Evolutionary conservation across 2,888 invertebrate genomes (phyloP).

Genomic region (Siphlonurus alternatus): DNA sequence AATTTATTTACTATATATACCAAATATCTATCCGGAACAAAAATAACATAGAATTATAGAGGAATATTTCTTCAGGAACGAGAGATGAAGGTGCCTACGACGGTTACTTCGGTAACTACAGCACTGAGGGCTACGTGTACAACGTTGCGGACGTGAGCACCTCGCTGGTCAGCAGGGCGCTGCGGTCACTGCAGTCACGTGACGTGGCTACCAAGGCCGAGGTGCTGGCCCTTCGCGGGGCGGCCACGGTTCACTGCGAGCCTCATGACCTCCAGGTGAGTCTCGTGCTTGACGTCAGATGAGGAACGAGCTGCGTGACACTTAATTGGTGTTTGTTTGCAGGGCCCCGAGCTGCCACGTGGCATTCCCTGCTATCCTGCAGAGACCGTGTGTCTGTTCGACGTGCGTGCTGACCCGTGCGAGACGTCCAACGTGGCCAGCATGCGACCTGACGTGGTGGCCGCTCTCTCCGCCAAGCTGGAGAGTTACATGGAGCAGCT

Average conservation of each 20-base stretch:
- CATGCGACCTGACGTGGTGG: not conserved
- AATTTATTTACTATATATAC: not conserved
- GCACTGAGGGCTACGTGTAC: not conserved
- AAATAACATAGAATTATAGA: too few relatives aligned
- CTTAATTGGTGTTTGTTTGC: too few relatives aligned
- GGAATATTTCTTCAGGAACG: too few relatives aligned
- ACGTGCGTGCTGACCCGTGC: not conserved
- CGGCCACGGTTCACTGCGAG: not conserved
- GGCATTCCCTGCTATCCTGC: too few relatives aligned
- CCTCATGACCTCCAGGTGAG: too few relatives aligned
- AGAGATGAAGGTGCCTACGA: not conserved
- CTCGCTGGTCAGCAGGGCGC: not conserved
- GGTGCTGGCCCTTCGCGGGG: too few relatives aligned
- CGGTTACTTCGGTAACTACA: not conserved
- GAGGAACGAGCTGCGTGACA: too few relatives aligned
- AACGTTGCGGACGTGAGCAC: not conserved
- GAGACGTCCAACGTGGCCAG: not conserved
- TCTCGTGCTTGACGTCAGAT: too few relatives aligned
- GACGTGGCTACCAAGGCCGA: too few relatives aligned
- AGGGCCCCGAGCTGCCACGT: too few relatives aligned
- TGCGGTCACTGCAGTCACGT: too few relatives aligned
- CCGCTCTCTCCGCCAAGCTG: not conserved
- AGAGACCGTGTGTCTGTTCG: not conserved
- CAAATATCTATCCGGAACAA: not conserved
- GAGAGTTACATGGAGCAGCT: not conserved